phyloP scores from a whole-genome alignment of 2,113 vertebrate species.

The Marmota flaviventris region DNA sequence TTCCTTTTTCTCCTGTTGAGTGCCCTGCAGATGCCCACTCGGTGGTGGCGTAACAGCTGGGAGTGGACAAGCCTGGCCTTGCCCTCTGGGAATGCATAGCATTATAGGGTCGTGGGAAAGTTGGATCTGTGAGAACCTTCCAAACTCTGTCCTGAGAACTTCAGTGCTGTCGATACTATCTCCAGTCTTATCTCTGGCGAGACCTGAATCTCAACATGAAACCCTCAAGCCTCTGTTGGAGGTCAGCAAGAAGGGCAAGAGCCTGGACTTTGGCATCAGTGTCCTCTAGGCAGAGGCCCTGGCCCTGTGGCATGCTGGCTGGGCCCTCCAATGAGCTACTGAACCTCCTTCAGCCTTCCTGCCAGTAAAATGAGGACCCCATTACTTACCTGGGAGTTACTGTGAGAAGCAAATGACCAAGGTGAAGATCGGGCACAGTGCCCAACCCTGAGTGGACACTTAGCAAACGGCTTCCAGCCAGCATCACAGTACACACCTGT shows the following conservation, averaged over 20 bases:
- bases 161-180: too few species aligned
- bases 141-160: background rate
- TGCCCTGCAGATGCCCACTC: background rate
- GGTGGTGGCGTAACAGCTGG: background rate
- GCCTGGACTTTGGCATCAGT: background rate
- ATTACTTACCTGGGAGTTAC: fast-evolving
- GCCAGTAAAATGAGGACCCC: background rate
- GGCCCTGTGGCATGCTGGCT: background rate
- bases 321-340: background rate
- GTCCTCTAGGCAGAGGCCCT: background rate
- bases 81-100: background rate
- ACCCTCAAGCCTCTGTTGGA: background rate
- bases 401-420: too few species aligned
- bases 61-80: background rate
- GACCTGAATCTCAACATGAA: background rate
- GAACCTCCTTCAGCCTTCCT: background rate
- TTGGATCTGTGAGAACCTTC: background rate
- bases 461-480: background rate
- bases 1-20: background rate
- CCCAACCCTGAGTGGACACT: background rate
- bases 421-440: fast-evolving
- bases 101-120: background rate
- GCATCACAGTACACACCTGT: too few species aligned
- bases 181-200: background rate
- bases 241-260: background rate